Percentiles rank a stretch among this genome's conserved stretches.
Conservation (phyloP, 2,113 vertebrate species). For the Canis aureus region DNA sequence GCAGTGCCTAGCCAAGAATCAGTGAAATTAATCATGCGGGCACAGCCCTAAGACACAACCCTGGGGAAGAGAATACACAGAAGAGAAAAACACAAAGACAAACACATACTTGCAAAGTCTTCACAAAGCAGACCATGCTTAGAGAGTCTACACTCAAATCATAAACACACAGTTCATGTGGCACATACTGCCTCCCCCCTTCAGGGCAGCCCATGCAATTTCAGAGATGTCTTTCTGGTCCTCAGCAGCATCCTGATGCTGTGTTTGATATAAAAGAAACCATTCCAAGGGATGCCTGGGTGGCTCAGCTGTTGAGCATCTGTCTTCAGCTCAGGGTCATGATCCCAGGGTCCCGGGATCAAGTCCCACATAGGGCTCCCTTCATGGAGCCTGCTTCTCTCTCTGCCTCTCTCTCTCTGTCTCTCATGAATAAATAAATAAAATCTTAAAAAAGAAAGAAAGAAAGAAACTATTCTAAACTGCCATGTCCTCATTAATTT, state of each 20-base stretch:
- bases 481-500: neutral
- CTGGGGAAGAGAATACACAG: neutral
- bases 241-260: neutral
- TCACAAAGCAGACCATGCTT: conserved; percentile 1
- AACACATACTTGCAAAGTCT: neutral
- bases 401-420: too few species aligned
- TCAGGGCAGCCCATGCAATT: neutral
- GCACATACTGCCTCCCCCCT: neutral
- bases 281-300: neutral
- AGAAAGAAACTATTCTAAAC: neutral
- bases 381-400: too few species aligned
- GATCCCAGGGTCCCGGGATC: too few species aligned
- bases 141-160: neutral
- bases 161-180: neutral
- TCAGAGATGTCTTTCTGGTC: neutral
- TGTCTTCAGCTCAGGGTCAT: too few species aligned
- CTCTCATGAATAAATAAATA: too few species aligned
- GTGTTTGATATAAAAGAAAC: neutral
- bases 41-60: neutral
- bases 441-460: too few species aligned
- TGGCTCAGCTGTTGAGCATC: too few species aligned
- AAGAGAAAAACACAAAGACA: neutral
- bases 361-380: too few species aligned
- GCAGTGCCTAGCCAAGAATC: neutral
- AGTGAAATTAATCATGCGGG: neutral